Percentiles rank a stretch among this genome's conserved stretches.
These are phyloP conservation scores for Eurytoma adleriae DNA, from an alignment of 2,888 invertebrate genomes.

Conservation along the genomic window DNA sequence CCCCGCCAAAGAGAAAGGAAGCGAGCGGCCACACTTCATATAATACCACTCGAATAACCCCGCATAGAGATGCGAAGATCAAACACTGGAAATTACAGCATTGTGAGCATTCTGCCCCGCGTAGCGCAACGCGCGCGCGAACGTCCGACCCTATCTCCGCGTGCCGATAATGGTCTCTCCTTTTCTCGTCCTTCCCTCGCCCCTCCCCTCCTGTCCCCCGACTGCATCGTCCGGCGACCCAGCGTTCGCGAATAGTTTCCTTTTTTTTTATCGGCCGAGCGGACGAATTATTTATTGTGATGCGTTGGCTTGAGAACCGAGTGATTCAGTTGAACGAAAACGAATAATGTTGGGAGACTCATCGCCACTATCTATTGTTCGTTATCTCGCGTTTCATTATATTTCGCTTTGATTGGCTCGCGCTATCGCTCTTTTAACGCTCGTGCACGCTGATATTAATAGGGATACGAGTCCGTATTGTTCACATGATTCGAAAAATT, in stretches of 20 bases:
- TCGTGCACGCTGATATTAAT: conserved; percentile 26
- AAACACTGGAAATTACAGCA: conserved; percentile 75
- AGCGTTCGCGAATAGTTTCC: conserved; percentile 8
- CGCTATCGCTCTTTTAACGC: conserved; percentile 51
- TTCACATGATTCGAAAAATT: conserved; percentile 54
- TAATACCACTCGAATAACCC: conserved; percentile 66
- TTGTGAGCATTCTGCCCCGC: conserved; percentile 72
- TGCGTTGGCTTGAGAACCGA: conserved; percentile 21
- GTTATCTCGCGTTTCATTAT: conserved; percentile 55
- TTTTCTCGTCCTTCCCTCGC: conserved; percentile 24
- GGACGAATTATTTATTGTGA: conserved; percentile 31
- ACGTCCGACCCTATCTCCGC: neutral
- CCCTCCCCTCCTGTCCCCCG: neutral
- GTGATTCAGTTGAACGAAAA: conserved; percentile 40
- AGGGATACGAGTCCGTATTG: conserved; percentile 18
- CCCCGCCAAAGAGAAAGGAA: conserved; percentile 1
- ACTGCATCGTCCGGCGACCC: neutral
- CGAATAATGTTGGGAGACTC: conserved; percentile 43
- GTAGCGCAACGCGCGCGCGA: neutral
- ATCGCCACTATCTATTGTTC: conserved; percentile 54
- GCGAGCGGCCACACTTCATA: conserved; percentile 63
- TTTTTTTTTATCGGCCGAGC: neutral
- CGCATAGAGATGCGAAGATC: conserved; percentile 72
- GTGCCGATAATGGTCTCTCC: conserved; percentile 15
- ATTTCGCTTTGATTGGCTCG: conserved; percentile 57